These are phyloP conservation scores for Carassius carassius DNA, from an alignment of 2,113 vertebrate genomes.

Conservation along the genomic window DNA sequence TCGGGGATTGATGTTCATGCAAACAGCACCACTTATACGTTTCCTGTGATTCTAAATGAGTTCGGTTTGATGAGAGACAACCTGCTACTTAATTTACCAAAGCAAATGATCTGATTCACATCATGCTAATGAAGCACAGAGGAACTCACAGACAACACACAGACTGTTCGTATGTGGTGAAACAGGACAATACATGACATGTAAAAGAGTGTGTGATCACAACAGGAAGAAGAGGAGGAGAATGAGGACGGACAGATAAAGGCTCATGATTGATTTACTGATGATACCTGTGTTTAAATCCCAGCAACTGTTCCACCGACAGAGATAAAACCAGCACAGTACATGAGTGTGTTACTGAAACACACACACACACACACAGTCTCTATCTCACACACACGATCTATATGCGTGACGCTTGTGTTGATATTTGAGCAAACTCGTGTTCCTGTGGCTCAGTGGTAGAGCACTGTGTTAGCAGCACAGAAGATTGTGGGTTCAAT, in stretches of 20 bases:
- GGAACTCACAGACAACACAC: background rate
- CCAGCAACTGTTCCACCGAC: constrained; percentile 69
- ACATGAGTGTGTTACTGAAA: constrained; percentile 23
- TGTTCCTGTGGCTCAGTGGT: no score
- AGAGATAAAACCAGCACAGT: constrained; percentile 48
- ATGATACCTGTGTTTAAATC: constrained; percentile 65
- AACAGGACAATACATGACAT: background rate
- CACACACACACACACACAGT: constrained; percentile 21
- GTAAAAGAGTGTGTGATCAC: background rate
- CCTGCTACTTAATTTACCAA: no score
- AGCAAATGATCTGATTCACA: background rate
- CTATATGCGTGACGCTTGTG: no score
- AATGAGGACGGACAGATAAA: background rate
- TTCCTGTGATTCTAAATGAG: background rate
- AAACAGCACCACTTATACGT: background rate
- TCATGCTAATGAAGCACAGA: background rate
- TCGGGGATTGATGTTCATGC: background rate
- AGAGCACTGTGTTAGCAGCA: no score
- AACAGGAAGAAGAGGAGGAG: constrained; percentile 16
- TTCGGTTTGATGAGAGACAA: background rate
- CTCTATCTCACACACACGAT: no score
- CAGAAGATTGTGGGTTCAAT: no score
- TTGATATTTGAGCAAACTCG: no score
- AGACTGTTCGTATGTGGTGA: background rate
- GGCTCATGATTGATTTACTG: constrained; percentile 18